A percentile compares a stretch with the other conserved stretches of the same genome.
Evolutionary conservation across 2,888 invertebrate species (phyloP).

Genomic region (Drosophila trichaetosa): DNA sequence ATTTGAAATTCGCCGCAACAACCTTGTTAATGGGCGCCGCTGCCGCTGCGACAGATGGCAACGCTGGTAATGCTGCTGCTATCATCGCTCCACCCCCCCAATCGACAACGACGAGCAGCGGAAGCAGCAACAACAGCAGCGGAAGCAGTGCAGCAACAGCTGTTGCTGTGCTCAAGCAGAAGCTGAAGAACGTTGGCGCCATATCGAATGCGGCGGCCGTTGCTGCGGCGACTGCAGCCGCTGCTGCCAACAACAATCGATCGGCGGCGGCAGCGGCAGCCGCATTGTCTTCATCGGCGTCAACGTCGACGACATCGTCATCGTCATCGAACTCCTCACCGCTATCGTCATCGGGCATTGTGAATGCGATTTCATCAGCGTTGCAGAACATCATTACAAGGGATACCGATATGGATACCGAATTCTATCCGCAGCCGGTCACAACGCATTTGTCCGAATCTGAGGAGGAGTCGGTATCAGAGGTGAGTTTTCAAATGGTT

Average conservation of each 20-base stretch:
- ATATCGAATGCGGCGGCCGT: conserved; percentile 55
- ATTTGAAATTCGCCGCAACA: conserved; percentile 80
- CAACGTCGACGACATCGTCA: conserved; percentile 82
- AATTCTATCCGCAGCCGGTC: conserved; percentile 92
- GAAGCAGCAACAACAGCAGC: neutral
- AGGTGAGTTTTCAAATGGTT: conserved; percentile 88
- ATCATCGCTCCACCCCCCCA: conserved; percentile 36
- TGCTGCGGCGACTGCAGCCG: conserved; percentile 66
- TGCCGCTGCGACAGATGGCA: conserved; percentile 81
- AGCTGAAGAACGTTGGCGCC: conserved; percentile 71
- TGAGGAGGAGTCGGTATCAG: conserved; percentile 98
- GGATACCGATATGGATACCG: conserved; percentile 95
- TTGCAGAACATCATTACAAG: conserved; percentile 88
- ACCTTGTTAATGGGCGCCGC: conserved; percentile 77
- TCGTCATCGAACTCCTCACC: conserved; percentile 83
- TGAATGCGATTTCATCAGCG: conserved; percentile 82
- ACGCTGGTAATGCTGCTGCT: conserved; percentile 54
- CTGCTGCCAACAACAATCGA: conserved; percentile 61
- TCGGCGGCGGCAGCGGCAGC: conserved; percentile 79
- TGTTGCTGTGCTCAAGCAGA: conserved; percentile 78
- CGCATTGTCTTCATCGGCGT: conserved; percentile 68
- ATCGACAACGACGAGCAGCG: conserved; percentile 33
- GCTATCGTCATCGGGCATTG: conserved; percentile 82
- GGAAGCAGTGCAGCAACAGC: conserved; percentile 68
- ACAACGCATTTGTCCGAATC: conserved; percentile 97